These are phyloP conservation scores for Limnephilus rhombicus DNA, from an alignment of 2,888 invertebrate genomes.

Conservation along the genomic window DNA sequence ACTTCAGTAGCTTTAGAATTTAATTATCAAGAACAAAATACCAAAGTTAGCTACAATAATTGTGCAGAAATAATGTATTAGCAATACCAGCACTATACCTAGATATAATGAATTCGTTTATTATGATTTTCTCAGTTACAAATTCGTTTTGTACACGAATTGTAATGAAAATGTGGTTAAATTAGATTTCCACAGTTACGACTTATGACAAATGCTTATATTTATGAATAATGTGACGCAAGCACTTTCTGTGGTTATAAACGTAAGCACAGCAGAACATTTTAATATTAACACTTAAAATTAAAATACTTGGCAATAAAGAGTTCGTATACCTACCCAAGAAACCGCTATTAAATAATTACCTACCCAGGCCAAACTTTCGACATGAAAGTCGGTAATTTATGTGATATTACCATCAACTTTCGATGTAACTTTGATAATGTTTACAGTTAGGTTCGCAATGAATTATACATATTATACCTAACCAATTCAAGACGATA, in stretches of 20 bases:
- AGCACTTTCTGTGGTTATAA: neutral
- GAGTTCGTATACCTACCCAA: neutral
- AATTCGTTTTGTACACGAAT: neutral
- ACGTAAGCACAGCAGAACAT: neutral
- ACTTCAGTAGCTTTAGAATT: too few relatives aligned
- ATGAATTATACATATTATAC: neutral
- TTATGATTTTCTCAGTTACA: neutral
- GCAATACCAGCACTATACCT: too few relatives aligned
- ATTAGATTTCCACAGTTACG: constrained; percentile 21
- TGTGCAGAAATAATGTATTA: too few relatives aligned
- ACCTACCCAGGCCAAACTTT: constrained; percentile 15
- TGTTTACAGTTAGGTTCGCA: constrained; percentile 18
- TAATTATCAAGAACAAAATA: too few relatives aligned
- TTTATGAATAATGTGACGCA: neutral
- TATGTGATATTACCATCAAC: constrained; percentile 9
- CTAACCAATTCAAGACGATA: neutral
- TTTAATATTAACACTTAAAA: neutral
- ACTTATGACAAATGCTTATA: neutral
- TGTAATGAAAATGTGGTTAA: constrained; percentile 22
- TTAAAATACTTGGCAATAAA: constrained; percentile 1
- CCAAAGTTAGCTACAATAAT: too few relatives aligned
- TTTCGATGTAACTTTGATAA: constrained; percentile 23
- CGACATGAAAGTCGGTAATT: constrained; percentile 18
- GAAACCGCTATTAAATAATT: constrained; percentile 24
- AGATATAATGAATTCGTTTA: too few relatives aligned